These are phyloP conservation scores for Arge pagana DNA, from an alignment of 2,888 invertebrate species.

Conservation along the genomic window DNA sequence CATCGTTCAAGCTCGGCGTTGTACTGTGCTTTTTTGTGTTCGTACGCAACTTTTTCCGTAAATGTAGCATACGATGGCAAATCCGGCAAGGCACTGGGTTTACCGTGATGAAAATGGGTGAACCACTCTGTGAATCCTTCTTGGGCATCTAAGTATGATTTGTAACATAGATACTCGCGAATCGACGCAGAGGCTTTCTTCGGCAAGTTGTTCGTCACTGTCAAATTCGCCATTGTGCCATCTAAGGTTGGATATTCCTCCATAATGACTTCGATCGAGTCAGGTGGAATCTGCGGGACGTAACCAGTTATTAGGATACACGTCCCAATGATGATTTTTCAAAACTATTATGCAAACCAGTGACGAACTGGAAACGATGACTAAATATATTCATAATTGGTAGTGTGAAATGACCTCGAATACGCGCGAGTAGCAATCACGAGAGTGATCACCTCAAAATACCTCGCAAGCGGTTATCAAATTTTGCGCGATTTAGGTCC, in stretches of 20 bases:
- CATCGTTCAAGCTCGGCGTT: conserved; percentile 79
- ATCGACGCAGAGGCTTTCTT: conserved; percentile 59
- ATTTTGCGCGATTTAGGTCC: too few species aligned
- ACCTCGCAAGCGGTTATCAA: too few species aligned
- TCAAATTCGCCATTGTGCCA: conserved; percentile 48
- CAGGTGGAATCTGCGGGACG: conserved; percentile 66
- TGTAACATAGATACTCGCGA: conserved; percentile 85
- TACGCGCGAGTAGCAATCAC: too few species aligned
- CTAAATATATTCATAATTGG: too few species aligned
- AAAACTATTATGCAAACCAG: too few species aligned
- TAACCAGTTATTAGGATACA: too few species aligned
- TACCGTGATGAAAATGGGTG: conserved; percentile 77
- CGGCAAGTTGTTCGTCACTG: conserved; percentile 57
- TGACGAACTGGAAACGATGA: too few species aligned
- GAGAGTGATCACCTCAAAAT: too few species aligned
- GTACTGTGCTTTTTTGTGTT: conserved; percentile 81
- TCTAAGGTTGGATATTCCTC: conserved; percentile 58
- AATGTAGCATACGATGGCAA: conserved; percentile 70
- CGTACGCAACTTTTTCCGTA: conserved; percentile 85
- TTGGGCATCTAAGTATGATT: conserved; percentile 84
- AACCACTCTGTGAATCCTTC: conserved; percentile 92
- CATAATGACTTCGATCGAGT: conserved; percentile 66
- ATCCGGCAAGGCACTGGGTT: conserved; percentile 72
- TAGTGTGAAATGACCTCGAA: too few species aligned
- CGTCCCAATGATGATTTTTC: too few species aligned